Evolutionary conservation across 2,113 vertebrate genomes (phyloP).

Genomic region (Protomyctophum bolini): DNA sequence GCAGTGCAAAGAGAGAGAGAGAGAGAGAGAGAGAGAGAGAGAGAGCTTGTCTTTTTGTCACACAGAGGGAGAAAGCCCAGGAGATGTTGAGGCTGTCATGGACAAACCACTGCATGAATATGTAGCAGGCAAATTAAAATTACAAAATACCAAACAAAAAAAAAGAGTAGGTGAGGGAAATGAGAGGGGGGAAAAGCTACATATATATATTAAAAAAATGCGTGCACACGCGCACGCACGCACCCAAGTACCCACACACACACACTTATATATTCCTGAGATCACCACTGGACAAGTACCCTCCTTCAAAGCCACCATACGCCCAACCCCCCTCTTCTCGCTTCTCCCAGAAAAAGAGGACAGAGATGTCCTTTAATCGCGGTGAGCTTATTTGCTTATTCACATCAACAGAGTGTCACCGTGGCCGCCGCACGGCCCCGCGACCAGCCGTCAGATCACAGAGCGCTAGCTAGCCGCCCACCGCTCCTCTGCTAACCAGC

Average conservation of each 20-base stretch:
- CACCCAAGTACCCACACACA: too few species aligned
- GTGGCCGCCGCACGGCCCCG: too few species aligned
- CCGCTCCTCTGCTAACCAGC: too few species aligned
- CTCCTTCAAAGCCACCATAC: constrained; percentile 60
- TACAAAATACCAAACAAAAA: constrained; percentile 72
- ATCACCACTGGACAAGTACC: constrained; percentile 66
- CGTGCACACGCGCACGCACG: too few species aligned
- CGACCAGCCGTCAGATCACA: constrained; percentile 54
- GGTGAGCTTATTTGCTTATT: too few species aligned
- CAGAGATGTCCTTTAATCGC: constrained; percentile 54
- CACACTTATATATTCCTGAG: constrained; percentile 69
- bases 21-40: constrained; percentile 20
- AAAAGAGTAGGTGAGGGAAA: constrained; percentile 56
- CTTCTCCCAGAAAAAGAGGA: constrained; percentile 43
- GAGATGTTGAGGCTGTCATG: constrained; percentile 74
- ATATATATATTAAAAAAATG: too few species aligned
- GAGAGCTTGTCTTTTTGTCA: constrained; percentile 65
- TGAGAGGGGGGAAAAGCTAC: constrained; percentile 60
- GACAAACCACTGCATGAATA: constrained; percentile 80
- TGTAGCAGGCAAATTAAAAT: constrained; percentile 80
- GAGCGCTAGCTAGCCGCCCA: constrained; percentile 23
- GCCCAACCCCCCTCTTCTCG: constrained; percentile 15
- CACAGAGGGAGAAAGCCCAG: constrained; percentile 65
- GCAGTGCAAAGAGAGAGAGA: constrained; percentile 1
- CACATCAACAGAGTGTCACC: constrained; percentile 53